These are phyloP conservation scores for Syngnathus scovelli DNA, from an alignment of 2,113 vertebrate genomes.

Conservation along the genomic window DNA sequence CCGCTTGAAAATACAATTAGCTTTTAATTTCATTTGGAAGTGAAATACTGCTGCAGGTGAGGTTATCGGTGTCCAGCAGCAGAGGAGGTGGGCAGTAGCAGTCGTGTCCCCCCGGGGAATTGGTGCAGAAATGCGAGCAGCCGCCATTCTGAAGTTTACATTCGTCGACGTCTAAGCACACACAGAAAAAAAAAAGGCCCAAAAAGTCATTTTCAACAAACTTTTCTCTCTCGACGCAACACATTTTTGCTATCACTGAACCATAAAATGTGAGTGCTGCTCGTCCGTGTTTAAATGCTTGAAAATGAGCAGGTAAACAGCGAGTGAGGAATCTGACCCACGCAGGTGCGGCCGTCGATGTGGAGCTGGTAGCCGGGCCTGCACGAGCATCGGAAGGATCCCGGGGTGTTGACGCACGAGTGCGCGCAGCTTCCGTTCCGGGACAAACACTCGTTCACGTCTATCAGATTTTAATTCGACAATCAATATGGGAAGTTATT, in stretches of 20 bases:
- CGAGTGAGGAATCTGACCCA: slow-evolving; percentile 62
- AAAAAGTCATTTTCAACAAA: not conserved
- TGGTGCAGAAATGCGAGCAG: slow-evolving; percentile 73
- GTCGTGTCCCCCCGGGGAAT: slow-evolving; percentile 63
- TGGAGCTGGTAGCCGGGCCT: slow-evolving; percentile 71
- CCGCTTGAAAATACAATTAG: not conserved
- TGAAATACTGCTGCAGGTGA: slow-evolving; percentile 67
- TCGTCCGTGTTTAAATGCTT: slow-evolving; percentile 17
- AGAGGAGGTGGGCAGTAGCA: slow-evolving; percentile 71
- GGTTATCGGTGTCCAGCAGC: slow-evolving; percentile 60
- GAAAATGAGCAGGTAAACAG: slow-evolving; percentile 19
- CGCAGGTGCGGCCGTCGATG: slow-evolving; percentile 68
- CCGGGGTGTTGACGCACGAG: slow-evolving; percentile 67
- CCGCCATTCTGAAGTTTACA: slow-evolving; percentile 74
- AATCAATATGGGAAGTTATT: too few relatives aligned
- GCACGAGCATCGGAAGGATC: slow-evolving; percentile 72
- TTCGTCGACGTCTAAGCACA: slow-evolving; percentile 69
- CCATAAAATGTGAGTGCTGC: not conserved
- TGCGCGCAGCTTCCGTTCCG: slow-evolving; percentile 63
- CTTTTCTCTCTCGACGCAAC: not conserved
- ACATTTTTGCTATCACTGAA: not conserved
- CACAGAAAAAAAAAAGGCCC: too few relatives aligned
- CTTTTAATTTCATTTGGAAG: not conserved
- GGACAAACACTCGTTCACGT: slow-evolving; percentile 68
- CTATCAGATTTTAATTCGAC: slow-evolving; percentile 36